Evolutionary conservation across 2,888 invertebrate genomes (phyloP).

Genomic region (Tenthredo mesomela): DNA sequence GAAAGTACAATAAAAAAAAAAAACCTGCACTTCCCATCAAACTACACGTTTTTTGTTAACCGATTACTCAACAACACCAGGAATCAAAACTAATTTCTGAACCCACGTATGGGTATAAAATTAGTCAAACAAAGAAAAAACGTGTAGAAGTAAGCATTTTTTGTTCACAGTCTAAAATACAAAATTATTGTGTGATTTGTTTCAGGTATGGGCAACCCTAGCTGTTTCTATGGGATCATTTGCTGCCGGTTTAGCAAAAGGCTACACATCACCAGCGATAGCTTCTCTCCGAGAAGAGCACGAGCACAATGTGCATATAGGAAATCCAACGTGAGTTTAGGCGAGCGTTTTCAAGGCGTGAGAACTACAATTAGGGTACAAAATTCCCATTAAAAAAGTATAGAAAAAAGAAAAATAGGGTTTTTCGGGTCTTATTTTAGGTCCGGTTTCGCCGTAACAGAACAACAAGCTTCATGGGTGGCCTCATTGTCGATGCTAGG

Average conservation of each 20-base stretch:
- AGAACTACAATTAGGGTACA: background rate
- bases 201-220: constrained; percentile 87
- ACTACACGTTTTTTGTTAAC: background rate
- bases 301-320: constrained; percentile 72
- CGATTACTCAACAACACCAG: background rate
- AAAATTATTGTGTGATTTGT: constrained; percentile 54
- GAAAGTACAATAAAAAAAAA: background rate
- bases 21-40: background rate
- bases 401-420: constrained; percentile 12
- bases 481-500: constrained; percentile 90
- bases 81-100: background rate
- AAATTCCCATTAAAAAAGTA: background rate
- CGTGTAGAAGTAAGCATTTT: background rate
- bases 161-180: background rate
- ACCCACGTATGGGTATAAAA: background rate
- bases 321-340: constrained; percentile 72
- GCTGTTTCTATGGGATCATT: constrained; percentile 90
- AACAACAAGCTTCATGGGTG: constrained; percentile 90
- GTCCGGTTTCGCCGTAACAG: constrained; percentile 83
- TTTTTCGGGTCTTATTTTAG: constrained; percentile 59
- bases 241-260: constrained; percentile 89
- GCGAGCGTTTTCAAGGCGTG: background rate
- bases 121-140: background rate
- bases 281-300: constrained; percentile 87
- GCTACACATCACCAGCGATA: constrained; percentile 90